Percentiles rank a stretch among this genome's conserved stretches.
These are phyloP conservation scores for Notiomystis cincta DNA, from an alignment of 2,113 vertebrate species.

Conservation along the genomic window DNA sequence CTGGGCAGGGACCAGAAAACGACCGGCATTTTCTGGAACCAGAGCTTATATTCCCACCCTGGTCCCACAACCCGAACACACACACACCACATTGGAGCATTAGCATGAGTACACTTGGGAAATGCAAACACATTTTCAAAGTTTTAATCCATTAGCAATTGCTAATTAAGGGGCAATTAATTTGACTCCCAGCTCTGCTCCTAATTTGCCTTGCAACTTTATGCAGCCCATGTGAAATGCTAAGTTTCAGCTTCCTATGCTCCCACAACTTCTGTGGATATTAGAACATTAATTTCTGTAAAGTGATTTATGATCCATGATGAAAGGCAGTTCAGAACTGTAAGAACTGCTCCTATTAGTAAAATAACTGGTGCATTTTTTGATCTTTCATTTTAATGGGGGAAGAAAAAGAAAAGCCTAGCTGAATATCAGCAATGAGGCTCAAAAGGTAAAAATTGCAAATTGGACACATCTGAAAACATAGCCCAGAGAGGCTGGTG, in stretches of 20 bases:
- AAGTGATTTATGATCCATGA: slow-evolving; percentile 27
- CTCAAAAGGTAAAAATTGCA: slow-evolving; percentile 12
- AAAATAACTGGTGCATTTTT: slow-evolving; percentile 41
- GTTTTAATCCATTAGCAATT: not conserved
- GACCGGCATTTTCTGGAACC: not conserved
- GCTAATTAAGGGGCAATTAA: slow-evolving; percentile 23
- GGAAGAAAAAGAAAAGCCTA: not conserved
- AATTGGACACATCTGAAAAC: not conserved
- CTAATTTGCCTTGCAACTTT: not conserved
- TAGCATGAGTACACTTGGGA: not conserved
- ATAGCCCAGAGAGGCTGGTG: not conserved
- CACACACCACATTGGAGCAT: accelerated
- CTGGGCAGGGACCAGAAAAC: not conserved
- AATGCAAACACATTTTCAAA: not conserved
- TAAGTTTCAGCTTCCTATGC: not conserved
- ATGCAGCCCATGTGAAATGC: not conserved
- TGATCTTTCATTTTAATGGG: slow-evolving; percentile 11
- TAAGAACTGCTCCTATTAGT: slow-evolving; percentile 16
- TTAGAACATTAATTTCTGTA: not conserved
- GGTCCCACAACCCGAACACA: not conserved
- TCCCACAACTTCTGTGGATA: not conserved
- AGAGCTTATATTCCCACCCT: not conserved
- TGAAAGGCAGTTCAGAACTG: slow-evolving; percentile 26
- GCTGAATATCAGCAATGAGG: not conserved
- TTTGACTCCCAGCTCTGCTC: not conserved